These are phyloP conservation scores for Panulirus ornatus DNA, from an alignment of 1,140 invertebrate genomes.

Conservation along the genomic window DNA sequence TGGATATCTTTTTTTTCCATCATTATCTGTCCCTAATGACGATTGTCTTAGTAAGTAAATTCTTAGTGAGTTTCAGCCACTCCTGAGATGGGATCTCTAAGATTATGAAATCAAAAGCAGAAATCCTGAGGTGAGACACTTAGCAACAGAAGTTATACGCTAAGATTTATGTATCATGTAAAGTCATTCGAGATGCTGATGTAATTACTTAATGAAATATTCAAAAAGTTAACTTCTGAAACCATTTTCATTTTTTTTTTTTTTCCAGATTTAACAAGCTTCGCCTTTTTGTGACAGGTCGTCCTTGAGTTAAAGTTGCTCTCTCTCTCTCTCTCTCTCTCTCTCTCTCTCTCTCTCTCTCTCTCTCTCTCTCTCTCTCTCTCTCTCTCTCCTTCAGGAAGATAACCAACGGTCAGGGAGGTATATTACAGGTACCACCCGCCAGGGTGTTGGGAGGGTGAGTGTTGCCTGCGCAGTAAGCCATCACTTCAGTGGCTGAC, in stretches of 20 bases:
- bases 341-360: background rate
- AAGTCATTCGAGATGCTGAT: too few species aligned
- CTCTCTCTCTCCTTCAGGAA: background rate
- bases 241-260: background rate
- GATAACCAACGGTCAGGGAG: background rate
- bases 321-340: background rate
- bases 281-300: background rate
- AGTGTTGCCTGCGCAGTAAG: too few species aligned
- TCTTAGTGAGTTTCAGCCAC: constrained; percentile 50
- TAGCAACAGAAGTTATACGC: too few species aligned
- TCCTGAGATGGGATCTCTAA: constrained; percentile 73
- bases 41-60: too few species aligned
- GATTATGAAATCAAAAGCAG: constrained; percentile 75
- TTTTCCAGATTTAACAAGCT: background rate
- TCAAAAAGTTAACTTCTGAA: background rate
- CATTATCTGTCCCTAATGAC: too few species aligned
- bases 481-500: too few species aligned
- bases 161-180: too few species aligned
- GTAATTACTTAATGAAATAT: too few species aligned
- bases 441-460: too few species aligned
- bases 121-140: too few species aligned
- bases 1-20: too few species aligned
- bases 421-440: too few species aligned
- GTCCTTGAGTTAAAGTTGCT: background rate
- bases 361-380: background rate